Base-by-base conservation (phyloP, 30 jellyfish, hydroid and myxozoan genomes). In the Aurelia coerulea region DNA sequence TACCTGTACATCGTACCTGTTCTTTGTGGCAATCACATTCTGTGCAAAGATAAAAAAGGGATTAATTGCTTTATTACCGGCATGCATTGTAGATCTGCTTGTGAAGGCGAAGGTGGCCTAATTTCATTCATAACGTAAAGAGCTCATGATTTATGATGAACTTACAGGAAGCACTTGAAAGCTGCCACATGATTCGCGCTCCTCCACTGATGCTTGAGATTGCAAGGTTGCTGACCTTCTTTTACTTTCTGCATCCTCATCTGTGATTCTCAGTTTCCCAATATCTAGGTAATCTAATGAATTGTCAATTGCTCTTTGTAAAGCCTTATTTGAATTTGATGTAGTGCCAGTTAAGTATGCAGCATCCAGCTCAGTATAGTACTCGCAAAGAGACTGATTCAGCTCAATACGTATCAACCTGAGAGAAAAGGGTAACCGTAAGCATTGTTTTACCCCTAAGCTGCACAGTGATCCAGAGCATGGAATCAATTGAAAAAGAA, bases 361-460 rank as follows among this genome's bases (percentile, higher is more conserved):
- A 31, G 96, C 96, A 87, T 87, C 96, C 15, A 87, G 81, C 37
- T 87, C 96, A 13, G 96, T 87, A 76, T 87, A 87, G 74, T 87
- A 87, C 2, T 76, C 90, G 42, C 96, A 87, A 17, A 67, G 81
- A 18, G 68, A 46, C 65, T 76, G 90, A 53, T 77, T 68, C 52
- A 87, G 75, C 79, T 87, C 96, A 71, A 87, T 73, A 15, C 96
- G 90, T 7, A 87, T 52, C 52, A 87, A 79, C 74, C 96, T 87
- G 34, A 37, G 58, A 35, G 62, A 6, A 59, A 54, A 72, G 31
- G 19, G 32, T 46, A 46, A 46, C 56, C 1, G 49, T 37, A 37
- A 37, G 49, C 49, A 5, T 37, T 37, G 49, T 37, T 37, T 23
- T 23, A 23, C 29, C 29, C 29, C 29, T 23, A 23, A 23, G 29